Conservation (phyloP, 2,113 vertebrate genomes). For the Oryzias celebensis region DNA sequence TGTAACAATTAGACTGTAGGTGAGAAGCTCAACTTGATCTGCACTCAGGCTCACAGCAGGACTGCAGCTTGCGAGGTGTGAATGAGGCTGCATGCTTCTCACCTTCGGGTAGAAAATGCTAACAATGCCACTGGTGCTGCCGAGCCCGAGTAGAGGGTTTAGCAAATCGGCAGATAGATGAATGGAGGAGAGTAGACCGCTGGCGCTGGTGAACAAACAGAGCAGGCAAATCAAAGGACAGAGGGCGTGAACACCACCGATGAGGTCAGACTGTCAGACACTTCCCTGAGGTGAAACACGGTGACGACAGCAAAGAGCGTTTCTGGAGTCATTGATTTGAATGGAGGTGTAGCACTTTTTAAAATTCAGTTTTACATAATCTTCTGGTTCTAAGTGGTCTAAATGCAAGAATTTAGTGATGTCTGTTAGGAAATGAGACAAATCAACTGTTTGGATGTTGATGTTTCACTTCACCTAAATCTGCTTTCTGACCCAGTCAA, state of each 20-base stretch:
- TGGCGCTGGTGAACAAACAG: constrained; percentile 76
- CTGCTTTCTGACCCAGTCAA: constrained; percentile 13
- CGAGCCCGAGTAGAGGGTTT: constrained; percentile 53
- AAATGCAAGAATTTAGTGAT: no score
- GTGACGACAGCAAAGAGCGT: neutral
- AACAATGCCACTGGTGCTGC: constrained; percentile 50
- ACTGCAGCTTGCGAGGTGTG: constrained; percentile 8
- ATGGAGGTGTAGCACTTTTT: neutral
- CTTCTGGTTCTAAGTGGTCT: no score
- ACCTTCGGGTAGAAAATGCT: constrained; percentile 53
- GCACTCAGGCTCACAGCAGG: neutral
- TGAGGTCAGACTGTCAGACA: constrained; percentile 50
- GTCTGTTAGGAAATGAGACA: no score
- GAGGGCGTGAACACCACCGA: constrained; percentile 35
- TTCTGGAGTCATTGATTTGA: neutral
- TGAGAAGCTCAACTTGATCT: constrained; percentile 46
- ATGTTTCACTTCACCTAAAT: constrained; percentile 26
- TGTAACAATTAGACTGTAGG: constrained; percentile 10
- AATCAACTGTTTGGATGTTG: neutral
- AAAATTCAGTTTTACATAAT: no score
- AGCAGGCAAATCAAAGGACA: constrained; percentile 63
- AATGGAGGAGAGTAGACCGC: constrained; percentile 68
- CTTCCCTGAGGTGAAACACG: constrained; percentile 25
- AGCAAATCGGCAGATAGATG: constrained; percentile 54
- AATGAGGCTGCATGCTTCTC: constrained; percentile 53